These are phyloP conservation scores for Apostichopus japonicus DNA, from an alignment of 35 echinoderm and acorn worm genomes.

Conservation along the genomic window DNA sequence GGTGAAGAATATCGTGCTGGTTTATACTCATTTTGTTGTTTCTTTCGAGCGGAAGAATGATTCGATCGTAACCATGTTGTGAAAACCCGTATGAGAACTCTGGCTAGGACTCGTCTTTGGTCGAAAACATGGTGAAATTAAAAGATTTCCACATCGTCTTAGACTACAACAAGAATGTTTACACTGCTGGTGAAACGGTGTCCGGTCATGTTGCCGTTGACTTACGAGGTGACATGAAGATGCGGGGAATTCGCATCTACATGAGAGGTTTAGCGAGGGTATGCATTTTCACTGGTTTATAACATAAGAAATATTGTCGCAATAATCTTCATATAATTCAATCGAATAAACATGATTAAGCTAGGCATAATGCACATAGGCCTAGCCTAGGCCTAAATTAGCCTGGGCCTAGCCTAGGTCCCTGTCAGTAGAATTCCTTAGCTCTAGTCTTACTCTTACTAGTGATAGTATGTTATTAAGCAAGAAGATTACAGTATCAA, in stretches of 20 bases:
- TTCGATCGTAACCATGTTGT: background rate
- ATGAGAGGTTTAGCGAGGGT: conserved; percentile 95
- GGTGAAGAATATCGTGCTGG: too few relatives aligned
- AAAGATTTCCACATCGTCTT: conserved; percentile 93
- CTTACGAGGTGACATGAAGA: conserved; percentile 89
- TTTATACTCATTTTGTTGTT: too few relatives aligned
- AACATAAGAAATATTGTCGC: too few relatives aligned
- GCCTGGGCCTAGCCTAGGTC: too few relatives aligned
- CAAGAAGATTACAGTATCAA: too few relatives aligned
- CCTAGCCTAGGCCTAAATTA: too few relatives aligned
- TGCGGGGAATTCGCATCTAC: conserved; percentile 93
- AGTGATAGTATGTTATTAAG: too few relatives aligned
- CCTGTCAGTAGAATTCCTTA: too few relatives aligned
- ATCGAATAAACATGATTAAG: too few relatives aligned
- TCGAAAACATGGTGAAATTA: conserved; percentile 82
- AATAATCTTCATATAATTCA: too few relatives aligned
- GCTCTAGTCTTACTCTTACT: too few relatives aligned
- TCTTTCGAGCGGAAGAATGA: background rate
- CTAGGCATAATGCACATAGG: too few relatives aligned
- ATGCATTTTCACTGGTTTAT: background rate
- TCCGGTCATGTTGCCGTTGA: conserved; percentile 87
- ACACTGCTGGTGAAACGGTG: conserved; percentile 86
- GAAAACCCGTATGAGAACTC: background rate
- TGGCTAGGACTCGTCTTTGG: background rate
- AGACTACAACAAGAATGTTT: conserved; percentile 94